Percentiles rank a stretch among this genome's conserved stretches.
Conservation (phyloP, 2,113 vertebrate species). For the Hymenochirus boettgeri region DNA sequence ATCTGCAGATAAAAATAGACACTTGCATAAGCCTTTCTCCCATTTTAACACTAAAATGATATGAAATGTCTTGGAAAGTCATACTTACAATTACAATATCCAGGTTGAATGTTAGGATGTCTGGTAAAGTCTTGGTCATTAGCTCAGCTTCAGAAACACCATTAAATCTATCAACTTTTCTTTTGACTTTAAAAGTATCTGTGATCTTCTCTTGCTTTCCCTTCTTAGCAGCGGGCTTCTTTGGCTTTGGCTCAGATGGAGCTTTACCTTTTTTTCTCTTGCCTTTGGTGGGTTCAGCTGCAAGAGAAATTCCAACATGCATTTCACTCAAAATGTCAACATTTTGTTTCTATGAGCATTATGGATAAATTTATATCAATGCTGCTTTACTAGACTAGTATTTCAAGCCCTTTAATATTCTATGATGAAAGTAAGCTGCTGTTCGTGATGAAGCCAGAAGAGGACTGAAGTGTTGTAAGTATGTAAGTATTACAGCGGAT, state of each 20-base stretch:
- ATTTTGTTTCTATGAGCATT: no score
- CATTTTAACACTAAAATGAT: background rate
- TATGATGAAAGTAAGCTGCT: no score
- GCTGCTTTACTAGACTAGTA: no score
- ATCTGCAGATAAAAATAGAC: constrained; percentile 68
- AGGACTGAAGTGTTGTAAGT: no score
- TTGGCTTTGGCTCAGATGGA: constrained; percentile 53
- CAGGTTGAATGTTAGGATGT: constrained; percentile 90
- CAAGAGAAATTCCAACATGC: constrained; percentile 33
- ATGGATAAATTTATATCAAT: no score
- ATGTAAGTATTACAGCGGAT: no score
- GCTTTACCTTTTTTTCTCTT: constrained; percentile 69
- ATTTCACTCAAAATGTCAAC: no score
- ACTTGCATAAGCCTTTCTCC: background rate
- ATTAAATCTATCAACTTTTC: constrained; percentile 95
- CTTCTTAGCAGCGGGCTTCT: constrained; percentile 60
- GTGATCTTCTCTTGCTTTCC: constrained; percentile 97
- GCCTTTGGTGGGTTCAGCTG: constrained; percentile 75
- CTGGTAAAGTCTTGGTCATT: constrained; percentile 90
- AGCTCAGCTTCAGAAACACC: constrained; percentile 94
- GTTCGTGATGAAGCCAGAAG: no score
- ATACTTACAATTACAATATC: constrained; percentile 95
- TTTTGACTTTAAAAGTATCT: constrained; percentile 90
- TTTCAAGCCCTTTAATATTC: no score
- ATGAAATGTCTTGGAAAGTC: background rate